Percentiles rank a stretch among this genome's conserved stretches.
phyloP scores from a whole-genome alignment of 2,797 vertebrate species.

The Picus viridis region DNA sequence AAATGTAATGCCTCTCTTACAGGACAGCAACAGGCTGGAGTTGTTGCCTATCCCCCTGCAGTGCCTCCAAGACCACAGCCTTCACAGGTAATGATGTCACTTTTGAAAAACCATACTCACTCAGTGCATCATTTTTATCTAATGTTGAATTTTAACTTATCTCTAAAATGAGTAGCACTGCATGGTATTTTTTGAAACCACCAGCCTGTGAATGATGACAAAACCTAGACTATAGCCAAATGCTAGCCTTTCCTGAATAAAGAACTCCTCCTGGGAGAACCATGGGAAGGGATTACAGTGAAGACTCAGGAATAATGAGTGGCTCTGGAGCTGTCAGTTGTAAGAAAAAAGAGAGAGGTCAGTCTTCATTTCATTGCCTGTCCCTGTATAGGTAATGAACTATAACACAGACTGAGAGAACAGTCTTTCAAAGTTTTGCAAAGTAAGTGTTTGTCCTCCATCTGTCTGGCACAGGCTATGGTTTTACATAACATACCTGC shows the following conservation, averaged over 20 bases:
- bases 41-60: constrained; percentile 92
- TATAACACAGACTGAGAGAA: not conserved
- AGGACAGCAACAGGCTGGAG: constrained; percentile 87
- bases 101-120: not conserved
- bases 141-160: not conserved
- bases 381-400: not conserved
- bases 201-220: not conserved
- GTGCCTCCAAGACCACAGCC: constrained; percentile 96
- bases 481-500: not conserved
- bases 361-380: not conserved
- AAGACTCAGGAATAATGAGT: not conserved
- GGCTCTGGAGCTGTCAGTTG: not conserved
- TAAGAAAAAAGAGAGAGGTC: not conserved
- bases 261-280: not conserved
- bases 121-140: not conserved
- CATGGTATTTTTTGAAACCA: not conserved
- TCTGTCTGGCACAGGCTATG: not conserved
- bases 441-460: not conserved
- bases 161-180: not conserved
- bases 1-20: not conserved
- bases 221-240: not conserved
- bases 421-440: not conserved
- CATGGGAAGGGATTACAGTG: not conserved
- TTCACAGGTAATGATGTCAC: constrained; percentile 85
- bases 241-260: not conserved